Evolutionary conservation across 2,797 vertebrate genomes (phyloP), one percentile per base, ranked within the genome.

Genomic region (Prionace glauca): DNA sequence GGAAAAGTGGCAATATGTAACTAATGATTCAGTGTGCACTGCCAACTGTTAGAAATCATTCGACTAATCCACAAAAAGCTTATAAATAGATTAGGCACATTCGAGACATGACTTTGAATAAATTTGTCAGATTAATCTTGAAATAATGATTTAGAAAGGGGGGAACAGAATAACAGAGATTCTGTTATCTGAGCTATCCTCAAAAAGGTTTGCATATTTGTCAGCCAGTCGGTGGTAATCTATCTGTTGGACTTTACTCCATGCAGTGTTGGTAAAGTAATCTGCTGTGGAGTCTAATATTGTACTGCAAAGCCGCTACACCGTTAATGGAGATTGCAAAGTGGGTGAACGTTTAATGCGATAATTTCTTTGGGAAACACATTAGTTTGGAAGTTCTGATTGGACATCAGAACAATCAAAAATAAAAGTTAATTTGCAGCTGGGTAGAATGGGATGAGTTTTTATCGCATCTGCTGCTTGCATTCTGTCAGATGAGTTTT

Each of bases 51-150:
- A 77, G 56, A 95, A 74, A 77, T 95, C 45, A 95, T 56, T 56
- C 22, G 24, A 24, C 5, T 77, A 95, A 56, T 95, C 71, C 93
- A 72, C 71, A 74, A 50, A 95, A 77, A 11, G 71, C 32, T 77
- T 95, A 95, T 74, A 95, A 77, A 56, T 72, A 95, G 71, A 72
- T 95, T 56, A 77, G 45, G 11, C 32, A 26, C 71, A 22, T 71
- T 7, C 26, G 50, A 95, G 93, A 32, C 41, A 77, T 77, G 93
- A 77, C 29, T 56, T 95, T 29, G 93, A 74, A 95, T 56, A 77
- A 74, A 32, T 95, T 95, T 41, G 60, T 95, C 71, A 95, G 71
- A 95, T 95, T 77, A 95, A 95, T 95, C 93, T 56, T 50, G 50
- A 95, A 77, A 56, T 95, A 74, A n/a, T 16, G 71, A 95, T 95